These are phyloP conservation scores for Napeogenes inachia DNA, from an alignment of 2,888 invertebrate genomes.

Conservation along the genomic window DNA sequence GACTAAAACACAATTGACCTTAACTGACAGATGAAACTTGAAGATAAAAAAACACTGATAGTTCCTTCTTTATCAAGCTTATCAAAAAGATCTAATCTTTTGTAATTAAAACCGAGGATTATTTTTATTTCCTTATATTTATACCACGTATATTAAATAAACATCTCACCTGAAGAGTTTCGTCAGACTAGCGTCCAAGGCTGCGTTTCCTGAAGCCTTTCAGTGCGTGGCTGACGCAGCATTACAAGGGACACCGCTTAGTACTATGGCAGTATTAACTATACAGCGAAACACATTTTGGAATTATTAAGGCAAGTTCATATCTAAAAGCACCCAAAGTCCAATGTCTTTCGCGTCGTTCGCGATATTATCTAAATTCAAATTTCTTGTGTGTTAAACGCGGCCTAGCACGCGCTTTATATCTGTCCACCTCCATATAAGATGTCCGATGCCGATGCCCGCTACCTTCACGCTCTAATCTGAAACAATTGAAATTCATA, in stretches of 20 bases:
- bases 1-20: too few relatives aligned
- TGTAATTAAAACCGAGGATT: too few relatives aligned
- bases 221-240: conserved; percentile 55
- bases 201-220: conserved; percentile 41
- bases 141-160: background rate
- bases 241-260: conserved; percentile 55
- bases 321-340: conserved; percentile 48
- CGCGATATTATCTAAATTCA: conserved; percentile 63
- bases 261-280: conserved; percentile 35
- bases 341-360: conserved; percentile 41
- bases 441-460: conserved; percentile 52
- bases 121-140: too few relatives aligned
- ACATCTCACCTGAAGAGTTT: conserved; percentile 64
- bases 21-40: too few relatives aligned
- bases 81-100: too few relatives aligned
- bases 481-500: conserved; percentile 51
- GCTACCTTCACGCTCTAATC: conserved; percentile 55
- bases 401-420: conserved; percentile 61
- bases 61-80: too few relatives aligned
- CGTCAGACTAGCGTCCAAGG: conserved; percentile 64
- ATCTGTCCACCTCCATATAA: conserved; percentile 74
- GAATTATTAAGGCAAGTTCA: conserved; percentile 51
- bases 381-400: conserved; percentile 58
- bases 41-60: too few relatives aligned
- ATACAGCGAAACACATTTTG: conserved; percentile 42